Percentiles rank a stretch among this genome's conserved stretches.
Evolutionary conservation across 2,797 vertebrate genomes (phyloP).

Genomic region (Champsocephalus gunnari): DNA sequence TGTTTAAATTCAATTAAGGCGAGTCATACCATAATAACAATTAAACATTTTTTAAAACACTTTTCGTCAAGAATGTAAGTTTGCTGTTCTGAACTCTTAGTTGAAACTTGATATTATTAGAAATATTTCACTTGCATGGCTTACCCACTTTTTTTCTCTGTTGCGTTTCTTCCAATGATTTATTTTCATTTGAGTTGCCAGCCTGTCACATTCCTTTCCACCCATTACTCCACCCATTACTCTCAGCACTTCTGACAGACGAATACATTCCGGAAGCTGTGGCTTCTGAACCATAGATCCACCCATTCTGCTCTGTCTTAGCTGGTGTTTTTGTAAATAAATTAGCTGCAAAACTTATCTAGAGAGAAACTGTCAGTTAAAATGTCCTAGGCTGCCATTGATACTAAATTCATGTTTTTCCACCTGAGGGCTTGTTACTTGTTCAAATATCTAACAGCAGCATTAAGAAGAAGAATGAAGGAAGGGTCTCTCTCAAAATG

Average conservation of each 20-base stretch:
- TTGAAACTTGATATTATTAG: neutral
- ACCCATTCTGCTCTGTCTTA: constrained; percentile 35
- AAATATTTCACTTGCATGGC: constrained; percentile 11
- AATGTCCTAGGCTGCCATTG: constrained; percentile 13
- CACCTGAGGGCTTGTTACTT: neutral
- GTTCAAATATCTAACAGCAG: constrained; percentile 31
- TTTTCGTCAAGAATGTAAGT: neutral
- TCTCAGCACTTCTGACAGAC: constrained; percentile 65
- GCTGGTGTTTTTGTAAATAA: constrained; percentile 3
- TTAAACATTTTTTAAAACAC: neutral
- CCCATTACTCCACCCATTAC: constrained; percentile 78
- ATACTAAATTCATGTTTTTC: constrained; percentile 24
- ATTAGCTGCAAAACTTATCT: constrained; percentile 7
- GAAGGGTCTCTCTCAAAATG: constrained; percentile 22
- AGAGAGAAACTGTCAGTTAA: constrained; percentile 12
- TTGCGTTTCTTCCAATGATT: constrained; percentile 35
- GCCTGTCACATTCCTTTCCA: constrained; percentile 82
- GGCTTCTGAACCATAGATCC: constrained; percentile 42
- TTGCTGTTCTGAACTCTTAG: neutral
- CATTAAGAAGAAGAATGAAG: constrained; percentile 9
- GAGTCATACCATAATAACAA: neutral
- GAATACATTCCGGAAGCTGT: constrained; percentile 73
- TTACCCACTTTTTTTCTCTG: neutral
- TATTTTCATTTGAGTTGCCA: constrained; percentile 55
- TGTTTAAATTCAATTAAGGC: neutral